Evolutionary conservation across 2,113 vertebrate species (phyloP), one percentile per base, ranked within the genome.

Genomic region (Tylochromis polylepis): DNA sequence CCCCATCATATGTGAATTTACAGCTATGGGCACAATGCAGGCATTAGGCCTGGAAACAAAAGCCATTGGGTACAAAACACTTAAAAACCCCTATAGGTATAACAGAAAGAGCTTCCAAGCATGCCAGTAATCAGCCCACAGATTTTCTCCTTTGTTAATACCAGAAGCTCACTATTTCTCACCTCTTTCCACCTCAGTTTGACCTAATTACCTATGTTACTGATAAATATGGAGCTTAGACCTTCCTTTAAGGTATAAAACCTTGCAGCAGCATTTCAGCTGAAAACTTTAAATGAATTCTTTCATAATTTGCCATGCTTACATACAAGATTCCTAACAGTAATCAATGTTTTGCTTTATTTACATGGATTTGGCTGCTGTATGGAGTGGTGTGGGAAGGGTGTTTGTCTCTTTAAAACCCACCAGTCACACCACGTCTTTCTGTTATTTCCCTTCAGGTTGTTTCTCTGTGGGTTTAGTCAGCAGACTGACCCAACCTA

Each of bases 21-120:
- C 84, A 89, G 84, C 82, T 70, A 81, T 59, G 67, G 85, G 60
- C 84, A 43, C 31, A 8, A 65, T 59, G 1, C 86, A 46, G 59
- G 46, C 80, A 83, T 83, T 83, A 85, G 56, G 38, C 4, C 31
- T 27, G 75, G 79, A 89, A 77, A 89, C 12, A 5, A 27, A 58
- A 58, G 49, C 5, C 56, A 2, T 24, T 20, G 60, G 70, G 85
- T 8, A 16, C 58, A 78, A 2, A 31, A 82, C 43, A 53, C 34
- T 57, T 46, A 22, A 0, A 56, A 77, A 5, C 0, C 16, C 4
- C 53, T 72, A 27, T 60, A 34, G 41, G 22, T 78, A 81, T 24
- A 86, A 1, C 49, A 51, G n/a, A 55, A 14, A 72, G 36, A 11
- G 36, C 16, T 20, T 36, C 15, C 5, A 62, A 43, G 43, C 53